Evolutionary conservation across 35 echinoderm and acorn worm genomes (phyloP).

Genomic region (Amphiura filiformis): DNA sequence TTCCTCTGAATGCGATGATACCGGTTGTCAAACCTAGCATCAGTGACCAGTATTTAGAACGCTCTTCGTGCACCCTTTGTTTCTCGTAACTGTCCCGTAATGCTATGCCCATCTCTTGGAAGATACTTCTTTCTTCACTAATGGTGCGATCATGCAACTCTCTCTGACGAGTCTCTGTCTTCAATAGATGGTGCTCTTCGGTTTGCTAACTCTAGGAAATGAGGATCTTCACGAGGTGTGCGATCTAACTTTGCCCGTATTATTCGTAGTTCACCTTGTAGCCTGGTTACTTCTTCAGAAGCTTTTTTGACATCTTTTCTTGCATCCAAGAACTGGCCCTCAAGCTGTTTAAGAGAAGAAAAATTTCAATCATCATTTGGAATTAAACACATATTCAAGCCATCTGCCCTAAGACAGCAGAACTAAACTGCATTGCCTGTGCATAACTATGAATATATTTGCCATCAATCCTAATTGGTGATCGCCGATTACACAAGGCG

Average conservation of each 20-base stretch:
- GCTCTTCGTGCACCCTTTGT: constrained; percentile 79
- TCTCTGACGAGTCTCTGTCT: constrained; percentile 66
- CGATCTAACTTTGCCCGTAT: constrained; percentile 80
- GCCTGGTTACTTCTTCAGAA: constrained; percentile 45
- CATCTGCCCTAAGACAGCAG: no score
- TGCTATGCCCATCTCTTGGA: constrained; percentile 51
- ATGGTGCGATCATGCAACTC: constrained; percentile 38
- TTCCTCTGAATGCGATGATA: constrained; percentile 72
- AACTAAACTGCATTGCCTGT: no score
- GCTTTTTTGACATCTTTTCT: constrained; percentile 58
- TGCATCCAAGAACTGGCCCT: constrained; percentile 60
- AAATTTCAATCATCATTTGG: not conserved
- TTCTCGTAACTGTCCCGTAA: constrained; percentile 86
- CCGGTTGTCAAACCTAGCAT: constrained; percentile 78
- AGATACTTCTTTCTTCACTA: constrained; percentile 64
- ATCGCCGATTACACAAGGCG: no score
- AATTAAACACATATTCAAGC: not conserved
- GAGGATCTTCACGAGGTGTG: constrained; percentile 79
- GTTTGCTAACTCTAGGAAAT: constrained; percentile 91
- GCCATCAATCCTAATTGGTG: no score
- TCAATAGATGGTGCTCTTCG: constrained; percentile 82
- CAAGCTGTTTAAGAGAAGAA: constrained; percentile 53
- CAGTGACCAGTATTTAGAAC: constrained; percentile 87
- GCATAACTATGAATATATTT: no score
- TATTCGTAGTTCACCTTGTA: constrained; percentile 66